Evolutionary conservation across 2,888 invertebrate species (phyloP).

Genomic region (Agrotis puta): DNA sequence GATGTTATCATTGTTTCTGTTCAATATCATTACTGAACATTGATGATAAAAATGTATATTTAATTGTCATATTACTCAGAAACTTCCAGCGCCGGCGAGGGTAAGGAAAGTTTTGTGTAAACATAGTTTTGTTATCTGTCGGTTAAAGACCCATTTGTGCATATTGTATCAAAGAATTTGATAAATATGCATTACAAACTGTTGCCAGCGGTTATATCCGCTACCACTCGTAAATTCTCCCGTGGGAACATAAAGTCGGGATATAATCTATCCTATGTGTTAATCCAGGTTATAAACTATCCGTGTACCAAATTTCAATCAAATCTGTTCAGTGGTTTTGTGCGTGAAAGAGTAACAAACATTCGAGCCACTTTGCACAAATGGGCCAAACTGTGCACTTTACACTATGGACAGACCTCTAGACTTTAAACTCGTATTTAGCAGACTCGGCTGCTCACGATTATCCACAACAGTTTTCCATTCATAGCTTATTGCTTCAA

Average conservation of each 20-base stretch:
- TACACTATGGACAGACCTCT: slow-evolving; percentile 32
- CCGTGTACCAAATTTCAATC: no score
- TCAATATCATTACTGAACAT: slow-evolving; percentile 10
- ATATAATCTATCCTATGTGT: no score
- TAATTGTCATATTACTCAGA: slow-evolving; percentile 10
- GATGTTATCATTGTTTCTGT: slow-evolving; percentile 28
- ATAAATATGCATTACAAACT: neutral
- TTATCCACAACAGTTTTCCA: slow-evolving; percentile 55
- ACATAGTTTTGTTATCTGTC: slow-evolving; percentile 2
- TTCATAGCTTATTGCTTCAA: slow-evolving; percentile 53
- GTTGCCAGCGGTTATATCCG: no score
- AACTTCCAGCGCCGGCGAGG: neutral
- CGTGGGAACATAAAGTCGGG: no score
- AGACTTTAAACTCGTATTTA: slow-evolving; percentile 52
- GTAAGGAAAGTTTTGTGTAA: slow-evolving; percentile 14
- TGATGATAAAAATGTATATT: slow-evolving; percentile 30
- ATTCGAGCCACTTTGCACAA: slow-evolving; percentile 35
- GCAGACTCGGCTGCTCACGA: slow-evolving; percentile 51
- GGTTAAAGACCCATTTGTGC: neutral
- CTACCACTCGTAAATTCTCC: no score
- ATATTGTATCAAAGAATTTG: neutral
- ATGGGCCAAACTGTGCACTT: slow-evolving; percentile 37
- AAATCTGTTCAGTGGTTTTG: no score
- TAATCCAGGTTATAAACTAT: no score
- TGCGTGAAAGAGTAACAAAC: no score